phyloP scores from a whole-genome alignment of 2,888 invertebrate species.

The Pseudococcus longispinus region DNA sequence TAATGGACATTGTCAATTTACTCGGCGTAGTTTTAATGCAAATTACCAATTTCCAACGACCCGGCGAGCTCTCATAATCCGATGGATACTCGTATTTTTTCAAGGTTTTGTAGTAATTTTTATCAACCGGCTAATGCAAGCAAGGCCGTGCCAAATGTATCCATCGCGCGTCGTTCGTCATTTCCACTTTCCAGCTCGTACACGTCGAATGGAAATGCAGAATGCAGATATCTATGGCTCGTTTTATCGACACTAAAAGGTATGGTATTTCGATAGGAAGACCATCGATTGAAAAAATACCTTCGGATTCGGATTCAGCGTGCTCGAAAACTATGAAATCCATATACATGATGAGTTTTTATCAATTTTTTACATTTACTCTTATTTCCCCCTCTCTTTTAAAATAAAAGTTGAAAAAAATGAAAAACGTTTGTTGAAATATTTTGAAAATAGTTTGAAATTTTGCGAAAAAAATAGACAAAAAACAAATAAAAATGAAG shows the following conservation, averaged over 20 bases:
- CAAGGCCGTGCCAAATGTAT: not conserved
- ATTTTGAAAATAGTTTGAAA: too few relatives aligned
- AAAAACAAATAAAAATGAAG: too few relatives aligned
- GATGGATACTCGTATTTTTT: not conserved
- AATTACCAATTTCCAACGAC: not conserved
- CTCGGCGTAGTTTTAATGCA: constrained; percentile 23
- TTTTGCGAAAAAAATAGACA: too few relatives aligned
- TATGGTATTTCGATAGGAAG: not conserved
- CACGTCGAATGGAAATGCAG: not conserved
- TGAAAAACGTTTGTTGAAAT: too few relatives aligned
- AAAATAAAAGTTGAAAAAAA: too few relatives aligned
- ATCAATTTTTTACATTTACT: too few relatives aligned
- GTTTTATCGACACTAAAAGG: not conserved
- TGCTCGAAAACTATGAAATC: not conserved
- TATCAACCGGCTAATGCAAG: not conserved
- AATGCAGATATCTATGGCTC: too few relatives aligned
- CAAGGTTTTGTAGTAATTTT: not conserved
- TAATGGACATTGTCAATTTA: not conserved
- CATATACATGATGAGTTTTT: not conserved
- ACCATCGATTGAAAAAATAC: not conserved
- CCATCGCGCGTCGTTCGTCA: not conserved
- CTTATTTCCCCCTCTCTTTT: not conserved
- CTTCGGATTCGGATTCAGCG: not conserved
- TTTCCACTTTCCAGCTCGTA: not conserved
- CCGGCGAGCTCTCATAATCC: not conserved